Percentiles rank a stretch among this genome's conserved stretches.
phyloP scores from a whole-genome alignment of 2,113 vertebrate genomes.

The Alouatta palliata region DNA sequence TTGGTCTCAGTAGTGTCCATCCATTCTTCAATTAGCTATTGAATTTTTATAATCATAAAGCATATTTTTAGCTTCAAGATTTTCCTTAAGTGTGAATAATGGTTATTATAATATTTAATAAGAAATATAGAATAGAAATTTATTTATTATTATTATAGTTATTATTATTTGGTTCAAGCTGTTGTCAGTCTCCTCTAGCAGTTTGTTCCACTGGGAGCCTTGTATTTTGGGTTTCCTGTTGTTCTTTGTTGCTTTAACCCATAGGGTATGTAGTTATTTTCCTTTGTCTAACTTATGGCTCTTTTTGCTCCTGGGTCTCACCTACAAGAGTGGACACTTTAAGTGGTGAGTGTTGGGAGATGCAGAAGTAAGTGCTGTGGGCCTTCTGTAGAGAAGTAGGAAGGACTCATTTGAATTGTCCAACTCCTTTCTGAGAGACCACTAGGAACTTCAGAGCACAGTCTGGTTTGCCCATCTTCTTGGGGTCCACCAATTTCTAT shows the following conservation, averaged over 20 bases:
- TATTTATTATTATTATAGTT: background rate
- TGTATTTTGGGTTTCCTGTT: background rate
- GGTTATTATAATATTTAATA: background rate
- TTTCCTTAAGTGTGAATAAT: background rate
- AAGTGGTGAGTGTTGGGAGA: background rate
- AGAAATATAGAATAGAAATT: too few species aligned
- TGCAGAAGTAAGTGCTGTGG: background rate
- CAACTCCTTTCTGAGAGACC: background rate
- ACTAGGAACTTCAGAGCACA: background rate
- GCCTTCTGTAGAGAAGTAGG: background rate
- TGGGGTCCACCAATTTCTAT: background rate
- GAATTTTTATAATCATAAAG: constrained; percentile 20
- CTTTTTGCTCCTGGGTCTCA: background rate
- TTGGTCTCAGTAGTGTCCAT: background rate
- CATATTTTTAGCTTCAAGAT: background rate
- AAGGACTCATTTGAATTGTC: background rate
- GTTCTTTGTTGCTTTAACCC: background rate
- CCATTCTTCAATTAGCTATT: background rate
- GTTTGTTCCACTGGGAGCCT: background rate
- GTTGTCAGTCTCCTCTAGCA: background rate
- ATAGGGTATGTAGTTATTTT: background rate
- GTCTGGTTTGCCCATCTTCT: background rate
- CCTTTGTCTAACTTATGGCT: background rate
- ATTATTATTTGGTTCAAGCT: background rate
- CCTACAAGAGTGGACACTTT: background rate